phyloP scores from a whole-genome alignment of 2,888 invertebrate species.

The Drosophila prolongata region DNA sequence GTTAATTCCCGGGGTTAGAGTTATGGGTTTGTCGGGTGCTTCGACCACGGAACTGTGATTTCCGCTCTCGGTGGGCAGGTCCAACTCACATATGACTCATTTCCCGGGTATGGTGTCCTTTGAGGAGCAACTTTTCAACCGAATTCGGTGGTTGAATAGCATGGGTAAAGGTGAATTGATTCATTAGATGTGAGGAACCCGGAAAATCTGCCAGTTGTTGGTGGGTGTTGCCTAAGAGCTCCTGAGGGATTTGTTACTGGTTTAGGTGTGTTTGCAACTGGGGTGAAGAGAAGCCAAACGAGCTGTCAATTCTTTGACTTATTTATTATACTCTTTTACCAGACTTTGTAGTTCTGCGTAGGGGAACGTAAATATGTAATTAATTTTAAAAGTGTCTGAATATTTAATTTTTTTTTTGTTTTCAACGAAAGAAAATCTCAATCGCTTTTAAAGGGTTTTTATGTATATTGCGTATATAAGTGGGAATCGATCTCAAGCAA shows the following conservation, averaged over 20 bases:
- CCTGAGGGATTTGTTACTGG: conserved; percentile 26
- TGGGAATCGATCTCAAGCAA: too few relatives aligned
- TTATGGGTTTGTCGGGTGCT: conserved; percentile 19
- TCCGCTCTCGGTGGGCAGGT: conserved; percentile 43
- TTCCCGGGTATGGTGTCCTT: conserved; percentile 33
- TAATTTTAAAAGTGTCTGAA: too few relatives aligned
- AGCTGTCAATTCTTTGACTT: conserved; percentile 20
- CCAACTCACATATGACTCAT: conserved; percentile 68
- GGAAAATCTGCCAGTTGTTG: conserved; percentile 37
- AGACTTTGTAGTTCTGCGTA: too few relatives aligned
- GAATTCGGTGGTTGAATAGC: conserved; percentile 8
- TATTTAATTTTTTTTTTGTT: too few relatives aligned
- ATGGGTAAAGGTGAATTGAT: conserved; percentile 40
- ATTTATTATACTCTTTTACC: conserved; percentile 10
- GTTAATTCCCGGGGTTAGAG: conserved; percentile 23
- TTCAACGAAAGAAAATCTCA: too few relatives aligned
- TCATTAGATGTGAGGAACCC: conserved; percentile 24
- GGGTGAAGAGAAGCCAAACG: conserved; percentile 9
- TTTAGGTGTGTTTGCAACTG: neutral
- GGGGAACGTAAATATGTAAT: too few relatives aligned
- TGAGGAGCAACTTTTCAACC: conserved; percentile 3
- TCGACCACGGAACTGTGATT: conserved; percentile 51
- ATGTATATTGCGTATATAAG: too few relatives aligned
- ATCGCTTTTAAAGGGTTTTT: too few relatives aligned
- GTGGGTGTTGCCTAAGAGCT: conserved; percentile 39